Base-by-base conservation (phyloP, 2,888 invertebrate genomes). In the Himalopsyche japonica region DNA sequence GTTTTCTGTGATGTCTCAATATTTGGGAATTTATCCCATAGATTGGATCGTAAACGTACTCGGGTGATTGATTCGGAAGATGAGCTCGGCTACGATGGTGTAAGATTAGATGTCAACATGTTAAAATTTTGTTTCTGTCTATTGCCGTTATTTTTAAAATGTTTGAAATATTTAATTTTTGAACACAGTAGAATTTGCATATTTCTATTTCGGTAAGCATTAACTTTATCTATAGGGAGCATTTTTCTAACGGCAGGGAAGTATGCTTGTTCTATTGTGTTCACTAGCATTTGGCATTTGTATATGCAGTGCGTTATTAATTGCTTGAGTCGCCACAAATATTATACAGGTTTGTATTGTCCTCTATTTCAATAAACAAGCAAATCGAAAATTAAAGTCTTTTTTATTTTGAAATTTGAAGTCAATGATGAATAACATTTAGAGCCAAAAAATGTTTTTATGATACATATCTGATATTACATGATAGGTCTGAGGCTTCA, bases 401-500 rank as follows among this genome's bases (percentile, higher is more conserved):
- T 57, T 57, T 57, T 20, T 57, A 15, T 10, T 20, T 2, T 20
- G 5, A 20, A 20, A 57, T 20, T 20, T 57, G 57, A 24, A n/a
- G 57, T 76, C 47, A 32, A 87, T 90, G 90, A 90, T 91, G 89
- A 90, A 85, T 70, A 43, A 86, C 88, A 87, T 57, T 57, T 89
- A 88, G 90, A 91, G 90, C 90, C 89, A 87, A 88, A 88, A 87
- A 87, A 87, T 88, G 88, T 88, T 88, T 87, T 83, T 89, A 88
- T 89, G 89, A 89, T 77, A 88, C 86, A 87, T 85, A 87, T 84
- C 86, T 90, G 90, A 90, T 89, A 89, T 88, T 88, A 87, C 90
- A 90, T 90, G 90, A 90, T 90, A 90, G 90, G 90, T 89, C 90
- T 91, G 90, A 91, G 49, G 79, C 80, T 43, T 20, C 10, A 70